Evolutionary conservation across 1,140 invertebrate species (phyloP).

Genomic region (Bombus turneri): DNA sequence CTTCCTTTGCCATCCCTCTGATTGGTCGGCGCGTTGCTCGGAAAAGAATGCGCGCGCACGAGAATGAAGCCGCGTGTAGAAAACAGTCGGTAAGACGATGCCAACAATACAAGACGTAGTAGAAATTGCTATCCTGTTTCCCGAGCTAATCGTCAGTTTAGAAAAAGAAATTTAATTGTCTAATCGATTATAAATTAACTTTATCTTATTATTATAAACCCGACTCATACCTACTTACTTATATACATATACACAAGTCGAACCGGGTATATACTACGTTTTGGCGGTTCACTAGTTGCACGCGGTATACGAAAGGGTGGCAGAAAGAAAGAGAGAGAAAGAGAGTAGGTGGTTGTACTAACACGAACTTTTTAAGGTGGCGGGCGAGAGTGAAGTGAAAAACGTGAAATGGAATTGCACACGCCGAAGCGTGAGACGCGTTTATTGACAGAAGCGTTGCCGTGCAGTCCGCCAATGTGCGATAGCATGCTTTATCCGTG

Average conservation of each 20-base stretch:
- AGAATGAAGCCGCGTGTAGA: conserved; percentile 45
- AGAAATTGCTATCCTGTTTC: not conserved
- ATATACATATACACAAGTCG: not conserved
- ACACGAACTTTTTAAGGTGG: conserved; percentile 18
- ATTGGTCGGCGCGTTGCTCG: conserved; percentile 1
- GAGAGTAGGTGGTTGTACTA: conserved; percentile 6
- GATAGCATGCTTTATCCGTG: conserved; percentile 78
- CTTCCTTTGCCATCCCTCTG: not conserved
- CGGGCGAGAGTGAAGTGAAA: conserved; percentile 31
- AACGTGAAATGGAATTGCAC: conserved; percentile 71
- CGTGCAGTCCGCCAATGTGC: conserved; percentile 76
- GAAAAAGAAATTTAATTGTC: not conserved
- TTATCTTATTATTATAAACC: too few species aligned
- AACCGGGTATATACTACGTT: conserved; percentile 37
- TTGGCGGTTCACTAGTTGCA: conserved; percentile 70
- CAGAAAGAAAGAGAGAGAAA: not conserved
- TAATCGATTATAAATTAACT: not conserved
- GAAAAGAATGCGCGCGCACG: conserved; percentile 43
- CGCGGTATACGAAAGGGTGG: conserved; percentile 59
- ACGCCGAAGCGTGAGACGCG: conserved; percentile 74
- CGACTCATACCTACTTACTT: not conserved
- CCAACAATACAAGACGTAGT: conserved; percentile 1
- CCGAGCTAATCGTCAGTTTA: not conserved
- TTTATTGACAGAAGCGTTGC: conserved; percentile 61
- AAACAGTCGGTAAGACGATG: conserved; percentile 39